These are phyloP conservation scores for Atta colombica DNA, from an alignment of 1,140 invertebrate species.

Conservation along the genomic window DNA sequence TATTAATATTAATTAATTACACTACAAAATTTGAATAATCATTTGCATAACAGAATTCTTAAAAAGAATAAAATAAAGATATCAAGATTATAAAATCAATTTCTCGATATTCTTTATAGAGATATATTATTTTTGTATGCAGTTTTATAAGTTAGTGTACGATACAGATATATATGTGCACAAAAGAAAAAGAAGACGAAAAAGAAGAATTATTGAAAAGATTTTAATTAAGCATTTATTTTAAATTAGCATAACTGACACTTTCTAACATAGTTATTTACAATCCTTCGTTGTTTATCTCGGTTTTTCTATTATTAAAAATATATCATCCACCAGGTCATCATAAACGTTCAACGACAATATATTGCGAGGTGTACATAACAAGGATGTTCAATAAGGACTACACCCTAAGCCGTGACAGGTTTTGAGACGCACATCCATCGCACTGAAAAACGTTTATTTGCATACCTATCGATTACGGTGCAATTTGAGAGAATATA, in stretches of 20 bases:
- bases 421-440: conserved; percentile 14
- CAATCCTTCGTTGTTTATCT: not conserved
- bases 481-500: conserved; percentile 69
- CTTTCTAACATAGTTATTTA: not conserved
- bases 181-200: not conserved
- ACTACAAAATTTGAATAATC: not conserved
- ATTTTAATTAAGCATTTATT: not conserved
- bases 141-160: not conserved
- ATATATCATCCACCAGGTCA: not conserved
- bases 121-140: not conserved
- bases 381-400: conserved; percentile 40
- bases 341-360: conserved; percentile 39
- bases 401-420: conserved; percentile 9
- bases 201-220: not conserved
- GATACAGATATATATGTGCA: too few relatives aligned
- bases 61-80: not conserved
- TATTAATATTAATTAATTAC: not conserved
- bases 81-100: not conserved
- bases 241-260: conserved; percentile 16
- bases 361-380: conserved; percentile 4
- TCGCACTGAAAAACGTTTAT: conserved; percentile 41
- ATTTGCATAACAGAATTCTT: not conserved
- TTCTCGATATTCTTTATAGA: not conserved
- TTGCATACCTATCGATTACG: conserved; percentile 70
- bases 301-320: conserved; percentile 6